Percentiles rank a stretch among this genome's conserved stretches.
phyloP scores from a whole-genome alignment of 2,797 vertebrate species.

The Helarctos malayanus region DNA sequence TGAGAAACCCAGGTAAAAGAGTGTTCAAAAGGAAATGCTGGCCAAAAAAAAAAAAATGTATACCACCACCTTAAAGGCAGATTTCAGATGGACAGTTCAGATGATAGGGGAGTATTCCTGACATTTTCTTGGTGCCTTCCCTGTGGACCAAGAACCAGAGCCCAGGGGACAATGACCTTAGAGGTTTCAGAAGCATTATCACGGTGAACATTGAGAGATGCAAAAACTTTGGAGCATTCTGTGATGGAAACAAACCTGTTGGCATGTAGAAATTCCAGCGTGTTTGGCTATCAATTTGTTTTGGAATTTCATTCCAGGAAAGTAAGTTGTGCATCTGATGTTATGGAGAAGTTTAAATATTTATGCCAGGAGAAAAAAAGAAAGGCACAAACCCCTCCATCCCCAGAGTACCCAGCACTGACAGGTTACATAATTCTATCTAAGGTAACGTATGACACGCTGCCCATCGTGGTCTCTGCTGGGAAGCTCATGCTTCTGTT shows the following conservation, averaged over 20 bases:
- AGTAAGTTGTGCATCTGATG: slow-evolving; percentile 62
- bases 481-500: slow-evolving; percentile 25
- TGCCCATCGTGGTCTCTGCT: background rate
- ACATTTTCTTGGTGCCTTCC: background rate
- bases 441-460: background rate
- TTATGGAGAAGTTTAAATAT: slow-evolving; percentile 79
- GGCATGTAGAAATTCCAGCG: slow-evolving; percentile 65
- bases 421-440: slow-evolving; percentile 52
- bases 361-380: background rate
- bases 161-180: background rate
- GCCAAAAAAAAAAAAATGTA: background rate
- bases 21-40: background rate
- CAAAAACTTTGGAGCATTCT: background rate
- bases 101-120: background rate
- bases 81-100: background rate
- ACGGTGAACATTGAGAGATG: background rate
- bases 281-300: slow-evolving; percentile 76
- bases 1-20: slow-evolving; percentile 21
- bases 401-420: background rate
- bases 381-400: background rate
- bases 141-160: background rate
- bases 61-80: background rate
- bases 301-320: slow-evolving; percentile 79
- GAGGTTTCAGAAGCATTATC: background rate
- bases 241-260: slow-evolving; percentile 63